These are phyloP conservation scores for Oxyura jamaicensis DNA, from an alignment of 2,113 vertebrate genomes.

Conservation along the genomic window DNA sequence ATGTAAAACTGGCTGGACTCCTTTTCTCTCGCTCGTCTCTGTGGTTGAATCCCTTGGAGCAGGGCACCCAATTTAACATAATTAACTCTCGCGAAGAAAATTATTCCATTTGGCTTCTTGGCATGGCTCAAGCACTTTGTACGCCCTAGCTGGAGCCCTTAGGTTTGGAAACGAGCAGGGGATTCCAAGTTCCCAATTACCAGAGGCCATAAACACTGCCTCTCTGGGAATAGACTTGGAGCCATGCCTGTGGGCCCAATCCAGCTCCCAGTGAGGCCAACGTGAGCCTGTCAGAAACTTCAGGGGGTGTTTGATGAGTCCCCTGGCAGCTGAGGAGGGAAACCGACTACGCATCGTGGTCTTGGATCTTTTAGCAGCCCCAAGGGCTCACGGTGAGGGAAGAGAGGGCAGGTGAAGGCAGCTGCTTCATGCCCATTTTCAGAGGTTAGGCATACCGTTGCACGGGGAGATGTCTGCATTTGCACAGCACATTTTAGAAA, in stretches of 20 bases:
- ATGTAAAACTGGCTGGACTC: not conserved
- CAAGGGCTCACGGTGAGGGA: not conserved
- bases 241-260: not conserved
- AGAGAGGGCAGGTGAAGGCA: not conserved
- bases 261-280: not conserved
- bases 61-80: not conserved
- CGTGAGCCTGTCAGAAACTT: not conserved
- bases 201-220: not conserved
- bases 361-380: not conserved
- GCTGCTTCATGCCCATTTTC: not conserved
- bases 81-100: not conserved
- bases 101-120: conserved; percentile 13
- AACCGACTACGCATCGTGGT: not conserved
- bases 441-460: not conserved
- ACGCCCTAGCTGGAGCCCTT: not conserved
- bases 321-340: not conserved
- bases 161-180: not conserved
- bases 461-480: not conserved
- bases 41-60: not conserved
- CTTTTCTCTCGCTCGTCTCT: not conserved
- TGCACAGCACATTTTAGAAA: not conserved
- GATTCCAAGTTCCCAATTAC: not conserved
- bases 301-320: not conserved
- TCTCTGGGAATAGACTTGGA: not conserved
- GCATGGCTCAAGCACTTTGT: not conserved